A percentile compares a stretch with the other conserved stretches of the same genome.
These are phyloP conservation scores for Callocephalon fimbriatum DNA, from an alignment of 2,113 vertebrate genomes.

Conservation along the genomic window DNA sequence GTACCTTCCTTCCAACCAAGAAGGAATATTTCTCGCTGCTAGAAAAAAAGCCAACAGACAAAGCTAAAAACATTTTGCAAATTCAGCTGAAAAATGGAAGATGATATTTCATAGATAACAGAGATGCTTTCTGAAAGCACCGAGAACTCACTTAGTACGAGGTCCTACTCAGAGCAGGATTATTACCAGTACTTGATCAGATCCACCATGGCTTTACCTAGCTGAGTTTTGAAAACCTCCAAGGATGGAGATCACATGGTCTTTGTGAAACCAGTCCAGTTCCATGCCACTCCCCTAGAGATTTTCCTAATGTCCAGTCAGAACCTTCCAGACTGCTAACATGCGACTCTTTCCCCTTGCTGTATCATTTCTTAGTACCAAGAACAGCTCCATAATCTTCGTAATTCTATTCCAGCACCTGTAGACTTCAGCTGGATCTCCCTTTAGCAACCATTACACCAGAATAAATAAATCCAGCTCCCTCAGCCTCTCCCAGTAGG, in stretches of 20 bases:
- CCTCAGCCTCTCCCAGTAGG: neutral
- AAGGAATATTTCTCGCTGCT: too few species aligned
- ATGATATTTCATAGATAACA: neutral
- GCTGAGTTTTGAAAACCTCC: neutral
- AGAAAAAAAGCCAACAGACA: too few species aligned
- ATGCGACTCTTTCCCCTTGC: neutral
- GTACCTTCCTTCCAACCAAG: too few species aligned
- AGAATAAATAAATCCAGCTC: neutral
- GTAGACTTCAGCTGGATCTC: neutral
- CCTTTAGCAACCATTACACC: neutral
- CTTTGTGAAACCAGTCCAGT: neutral
- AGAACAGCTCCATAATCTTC: neutral
- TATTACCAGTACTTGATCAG: neutral
- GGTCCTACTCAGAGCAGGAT: neutral
- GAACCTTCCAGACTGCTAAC: neutral
- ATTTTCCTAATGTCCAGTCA: neutral
- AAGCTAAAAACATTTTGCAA: too few species aligned
- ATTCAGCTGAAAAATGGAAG: neutral
- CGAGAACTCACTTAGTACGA: neutral
- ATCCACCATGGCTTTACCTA: neutral
- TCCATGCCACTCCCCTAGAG: neutral
- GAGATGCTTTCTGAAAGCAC: neutral
- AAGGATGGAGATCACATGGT: neutral
- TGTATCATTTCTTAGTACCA: neutral
- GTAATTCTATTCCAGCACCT: neutral